Evolutionary conservation across 1,140 invertebrate genomes (phyloP), one percentile per base, ranked within the genome.

Genomic region (Aphis gossypii): DNA sequence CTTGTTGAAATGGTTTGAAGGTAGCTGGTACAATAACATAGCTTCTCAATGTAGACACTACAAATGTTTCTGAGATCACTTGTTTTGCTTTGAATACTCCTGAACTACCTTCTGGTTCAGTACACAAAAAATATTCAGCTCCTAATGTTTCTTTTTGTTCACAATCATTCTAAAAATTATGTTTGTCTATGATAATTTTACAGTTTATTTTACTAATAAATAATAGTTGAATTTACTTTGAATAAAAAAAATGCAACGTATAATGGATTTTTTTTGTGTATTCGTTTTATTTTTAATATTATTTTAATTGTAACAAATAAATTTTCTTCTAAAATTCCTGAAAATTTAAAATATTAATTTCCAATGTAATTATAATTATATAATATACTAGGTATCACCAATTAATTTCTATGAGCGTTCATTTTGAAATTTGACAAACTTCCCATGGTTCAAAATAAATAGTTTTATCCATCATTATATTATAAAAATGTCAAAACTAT

Each of bases 31-130:
- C 92, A 86, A 93, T 93, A n/a, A 93, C 82, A 44, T 93, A 93
- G 9, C 92, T 93, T 30, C 38, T 38, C 23, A 93, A 86, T 3
- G 68, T 93, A 56, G 92, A 93, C 23, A 93, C 92, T 41, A 93
- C 51, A 93, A 93, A 93, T n/a, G 82, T 93, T 84, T 93, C 92
- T 30, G 82, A 93, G 4, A 93, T 86, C 14, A 93, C 82, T 93
- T 93, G 92, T 84, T 86, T 93, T 54, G 46, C n/a, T 56, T 93
- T 93, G 51, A 86, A 93, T 44, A 30, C 0, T 56, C 92, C 92
- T n/a, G 92, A 93, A 93, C 92, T 93, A 30, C 92, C 92, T 93
- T 93, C 92, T 25, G 92, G 92, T 93, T 93, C 92, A 41, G 92
- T 93, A 44, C 92, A 93, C 35, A 93, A 93, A 56, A 93, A 93